These are phyloP conservation scores for Dyspetes luteomarginatus DNA, from an alignment of 2,888 invertebrate genomes.

Conservation along the genomic window DNA sequence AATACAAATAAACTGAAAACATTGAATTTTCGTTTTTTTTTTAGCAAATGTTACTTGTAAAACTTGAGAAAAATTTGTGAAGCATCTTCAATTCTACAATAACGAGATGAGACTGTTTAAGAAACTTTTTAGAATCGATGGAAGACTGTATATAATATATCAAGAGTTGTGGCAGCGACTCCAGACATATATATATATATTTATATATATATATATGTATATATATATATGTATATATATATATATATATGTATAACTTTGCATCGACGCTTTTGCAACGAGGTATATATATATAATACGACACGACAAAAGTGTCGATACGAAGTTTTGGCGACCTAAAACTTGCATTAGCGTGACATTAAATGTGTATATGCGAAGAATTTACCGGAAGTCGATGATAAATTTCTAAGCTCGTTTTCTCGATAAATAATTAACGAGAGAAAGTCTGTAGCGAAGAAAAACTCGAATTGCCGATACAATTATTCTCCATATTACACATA, in stretches of 20 bases:
- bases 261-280: too few relatives aligned
- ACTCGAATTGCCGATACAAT: background rate
- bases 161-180: too few relatives aligned
- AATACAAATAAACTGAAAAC: too few relatives aligned
- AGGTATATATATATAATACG: background rate
- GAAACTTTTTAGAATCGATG: background rate
- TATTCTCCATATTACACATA: background rate
- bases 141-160: background rate
- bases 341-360: background rate
- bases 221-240: constrained; percentile 33
- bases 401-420: background rate
- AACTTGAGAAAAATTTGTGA: too few relatives aligned
- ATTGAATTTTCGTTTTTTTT: too few relatives aligned
- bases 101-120: constrained; percentile 17
- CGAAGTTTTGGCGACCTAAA: background rate
- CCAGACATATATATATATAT: constrained; percentile 24
- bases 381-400: constrained; percentile 8
- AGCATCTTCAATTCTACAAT: too few relatives aligned
- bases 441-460: background rate
- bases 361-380: constrained; percentile 1
- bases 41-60: too few relatives aligned
- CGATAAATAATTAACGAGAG: background rate
- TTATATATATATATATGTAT: constrained; percentile 4
- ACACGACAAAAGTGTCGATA: background rate
- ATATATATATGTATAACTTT: constrained; percentile 5